Conservation (phyloP, 2,113 vertebrate genomes). For the Protomyctophum bolini region DNA sequence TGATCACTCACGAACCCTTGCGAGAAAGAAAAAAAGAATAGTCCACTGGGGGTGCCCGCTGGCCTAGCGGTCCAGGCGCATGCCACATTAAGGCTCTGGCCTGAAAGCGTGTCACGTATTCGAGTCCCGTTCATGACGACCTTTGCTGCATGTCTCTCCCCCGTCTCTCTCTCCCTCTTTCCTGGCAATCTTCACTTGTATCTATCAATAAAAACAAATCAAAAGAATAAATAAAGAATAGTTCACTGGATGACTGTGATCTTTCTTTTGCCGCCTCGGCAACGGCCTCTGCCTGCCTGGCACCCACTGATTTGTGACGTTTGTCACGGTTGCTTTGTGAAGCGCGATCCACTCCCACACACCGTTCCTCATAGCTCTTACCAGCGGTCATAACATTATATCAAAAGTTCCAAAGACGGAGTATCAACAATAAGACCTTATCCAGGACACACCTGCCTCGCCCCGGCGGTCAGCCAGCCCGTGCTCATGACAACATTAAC, state of each 20-base stretch:
- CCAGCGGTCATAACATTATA: conserved; percentile 48
- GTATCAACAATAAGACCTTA: conserved; percentile 48
- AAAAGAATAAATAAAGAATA: too few species aligned
- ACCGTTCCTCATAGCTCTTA: conserved; percentile 47
- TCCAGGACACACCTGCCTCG: conserved; percentile 58
- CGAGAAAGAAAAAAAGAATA: background rate
- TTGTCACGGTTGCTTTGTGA: conserved; percentile 34
- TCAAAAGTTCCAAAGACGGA: conserved; percentile 44
- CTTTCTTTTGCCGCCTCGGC: background rate
- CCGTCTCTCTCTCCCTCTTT: too few species aligned
- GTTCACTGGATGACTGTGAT: too few species aligned
- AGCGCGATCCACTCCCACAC: conserved; percentile 38
- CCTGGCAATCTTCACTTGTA: too few species aligned
- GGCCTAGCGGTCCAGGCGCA: too few species aligned
- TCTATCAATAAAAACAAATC: too few species aligned
- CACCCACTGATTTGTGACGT: conserved; percentile 33
- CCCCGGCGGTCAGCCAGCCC: conserved; percentile 24
- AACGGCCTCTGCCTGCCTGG: conserved; percentile 20
- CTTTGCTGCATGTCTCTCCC: too few species aligned
- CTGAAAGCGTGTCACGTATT: too few species aligned
- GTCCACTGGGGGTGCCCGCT: too few species aligned
- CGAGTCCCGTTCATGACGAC: too few species aligned
- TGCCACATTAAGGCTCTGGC: too few species aligned
- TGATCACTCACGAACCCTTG: conserved; percentile 18
- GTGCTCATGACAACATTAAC: conserved; percentile 46